phyloP scores from a whole-genome alignment of 2,113 vertebrate genomes.

The Xiphophorus couchianus region DNA sequence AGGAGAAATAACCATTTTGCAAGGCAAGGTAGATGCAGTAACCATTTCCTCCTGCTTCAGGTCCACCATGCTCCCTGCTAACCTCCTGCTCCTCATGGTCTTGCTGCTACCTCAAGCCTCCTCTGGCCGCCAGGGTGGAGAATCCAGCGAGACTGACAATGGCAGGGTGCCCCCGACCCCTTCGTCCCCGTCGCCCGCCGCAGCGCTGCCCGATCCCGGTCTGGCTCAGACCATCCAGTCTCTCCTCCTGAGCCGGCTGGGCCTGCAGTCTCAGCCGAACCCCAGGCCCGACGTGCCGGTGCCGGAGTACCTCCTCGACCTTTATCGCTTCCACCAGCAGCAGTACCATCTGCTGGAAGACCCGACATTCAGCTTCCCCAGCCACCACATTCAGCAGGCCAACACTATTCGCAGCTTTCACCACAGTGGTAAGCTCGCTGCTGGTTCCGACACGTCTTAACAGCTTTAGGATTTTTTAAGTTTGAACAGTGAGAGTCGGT shows the following conservation, averaged over 20 bases:
- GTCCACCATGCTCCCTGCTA: conserved; percentile 87
- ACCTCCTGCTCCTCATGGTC: conserved; percentile 83
- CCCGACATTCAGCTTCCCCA: conserved; percentile 77
- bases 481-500: too few relatives aligned
- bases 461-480: not conserved
- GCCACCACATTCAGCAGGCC: conserved; percentile 77
- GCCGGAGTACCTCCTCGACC: conserved; percentile 82
- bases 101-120: conserved; percentile 83
- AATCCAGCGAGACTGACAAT: conserved; percentile 65
- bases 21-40: not conserved
- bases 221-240: conserved; percentile 76
- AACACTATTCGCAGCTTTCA: conserved; percentile 85
- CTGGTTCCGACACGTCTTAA: not conserved
- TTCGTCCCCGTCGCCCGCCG: conserved; percentile 22
- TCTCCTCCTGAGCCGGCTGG: conserved; percentile 71
- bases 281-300: conserved; percentile 74
- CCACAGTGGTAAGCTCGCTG: conserved; percentile 74
- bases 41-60: conserved; percentile 52
- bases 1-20: not conserved
- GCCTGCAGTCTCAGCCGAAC: conserved; percentile 76
- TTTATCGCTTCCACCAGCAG: conserved; percentile 82
- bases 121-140: conserved; percentile 76
- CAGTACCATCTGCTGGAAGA: conserved; percentile 81
- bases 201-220: conserved; percentile 54
- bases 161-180: conserved; percentile 49